Base-by-base conservation (phyloP, 2,888 invertebrate genomes). In the Microchrysa polita region DNA sequence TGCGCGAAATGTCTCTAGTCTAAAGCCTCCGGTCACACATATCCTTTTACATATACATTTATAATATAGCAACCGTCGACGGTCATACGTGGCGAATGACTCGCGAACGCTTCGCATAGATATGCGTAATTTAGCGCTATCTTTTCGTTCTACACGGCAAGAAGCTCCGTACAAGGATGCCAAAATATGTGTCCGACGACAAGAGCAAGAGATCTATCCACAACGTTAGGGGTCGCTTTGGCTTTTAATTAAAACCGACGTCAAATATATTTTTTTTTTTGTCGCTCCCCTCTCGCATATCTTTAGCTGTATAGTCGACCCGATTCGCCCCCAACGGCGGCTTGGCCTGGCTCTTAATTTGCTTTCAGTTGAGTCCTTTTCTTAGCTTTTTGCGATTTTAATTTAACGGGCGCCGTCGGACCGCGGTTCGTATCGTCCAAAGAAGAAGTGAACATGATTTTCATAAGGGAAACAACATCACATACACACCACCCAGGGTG, bases 191-290 rank as follows among this genome's bases (percentile, higher is more conserved):
- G 76, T 74, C 65, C 74, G 71, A 57, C 57, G 52, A n/a, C n/a
- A n/a, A n/a, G n/a, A n/a, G n/a, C n/a, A n/a, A 40, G 74, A 67
- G 20, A 57, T 27, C 67, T 74, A 74, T 67, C 76, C 65, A 74
- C 75, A 74, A 73, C 61, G 72, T 73, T 69, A 59, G 73, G 75
- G 76, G 69, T 73, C 61, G 73, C 73, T 67, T 61, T 75, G 72
- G 74, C 74, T 76, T 76, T 76, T 76, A 76, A 76, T 76, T 76
- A 76, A 76, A 76, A 74, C 74, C 74, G 71, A 76, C 73, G 75
- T 74, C 74, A 74, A 74, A 76, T 73, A 73, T 76, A n/a, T n/a
- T n/a, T 40, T 71, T 73, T 34, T 34, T 34, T 34, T 34, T 34
- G 27, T 34, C 7, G 27, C 27, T 34, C 27, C 63, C 73, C 63